Base-by-base conservation (phyloP, 2,888 invertebrate genomes). In the Dryobota labecula region DNA sequence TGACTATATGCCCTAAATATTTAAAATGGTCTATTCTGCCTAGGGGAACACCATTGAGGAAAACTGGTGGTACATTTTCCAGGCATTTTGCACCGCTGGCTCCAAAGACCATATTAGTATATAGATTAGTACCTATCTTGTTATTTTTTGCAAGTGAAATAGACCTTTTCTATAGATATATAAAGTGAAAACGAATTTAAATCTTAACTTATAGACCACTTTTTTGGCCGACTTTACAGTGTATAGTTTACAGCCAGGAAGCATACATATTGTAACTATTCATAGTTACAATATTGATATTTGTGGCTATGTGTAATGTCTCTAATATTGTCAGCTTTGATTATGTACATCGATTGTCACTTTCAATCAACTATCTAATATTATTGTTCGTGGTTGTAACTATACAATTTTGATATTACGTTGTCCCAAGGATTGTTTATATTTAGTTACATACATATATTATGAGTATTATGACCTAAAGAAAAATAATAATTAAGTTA, bases 231-330 rank as follows among this genome's bases (percentile, higher is more conserved):
- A 63, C 27, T 18, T 20, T 30, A 53, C 13, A 20, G 7, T 11
- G 57, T 41, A 53, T 7, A 20, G 7, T 11, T 38, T 41, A 45
- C 7, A 30, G 30, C n/a, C n/a, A 41, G 3, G 4, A 33, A 9
- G 20, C 43, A 45, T 71, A 27, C 15, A 30, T 58, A 60, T 61
- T 41, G n/a, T 54, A 24, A 45, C 20, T 27, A 58, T 13, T 61
- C n/a, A 41, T 56, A n/a, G n/a, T 45, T 8, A 41, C 20, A 30
- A 18, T 41, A 71, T 54, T 33, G 6, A 30, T 58, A 30, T 51
- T 53, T 51, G 33, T 27, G 20, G 2, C 43, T 15, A 30, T 15
- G 4, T 57, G 33, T 41, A n/a, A 24, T 56, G 18, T 11, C 13
- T 15, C 4, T 58, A 3, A 13, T 41, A 15, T 13, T 36, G 13